Base-by-base conservation (phyloP, 1,140 invertebrate species). In the Camponotus floridanus region DNA sequence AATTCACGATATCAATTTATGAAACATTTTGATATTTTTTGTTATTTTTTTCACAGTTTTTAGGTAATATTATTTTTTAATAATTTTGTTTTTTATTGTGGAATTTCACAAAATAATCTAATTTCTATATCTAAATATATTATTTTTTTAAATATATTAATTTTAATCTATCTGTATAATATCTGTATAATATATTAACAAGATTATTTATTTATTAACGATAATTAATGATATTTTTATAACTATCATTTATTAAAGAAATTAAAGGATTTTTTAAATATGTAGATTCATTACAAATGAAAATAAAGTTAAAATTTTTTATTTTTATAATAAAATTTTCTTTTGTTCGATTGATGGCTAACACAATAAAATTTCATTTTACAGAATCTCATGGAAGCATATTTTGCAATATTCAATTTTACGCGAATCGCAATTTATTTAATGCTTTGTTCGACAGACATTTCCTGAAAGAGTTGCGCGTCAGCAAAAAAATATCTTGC, bases 391-490 rank as follows among this genome's bases (percentile, higher is more conserved):
- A 6, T 18, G 48, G 26, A 45, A 65, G 31, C 11, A n/a, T 65
- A 31, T 48, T 64, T 64, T 33, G 26, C 59, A 73, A 36, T 5
- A 31, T 45, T 4, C 21, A 42, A 48, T 78, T 65, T 64, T 78
- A 65, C 33, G 15, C 39, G 57, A 33, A 26, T 65, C 42, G 76
- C 18, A 33, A 36, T 78, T 26, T n/a, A 13, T 45, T 65, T 48
- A 78, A 65, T 55, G 18, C 3, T 65, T 18, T 31, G 18, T 13
- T 59, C 11, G 11, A 48, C 31, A 7, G 26, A 42, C 31, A n/a
- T 48, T 78, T 79, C 2, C 13, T 21, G 18, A 79, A 79, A 59
- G 36, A 70, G 13, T 73, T 61, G 45, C 26, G 36, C n/a, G 36
- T 73, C n/a, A 59, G 42, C 21, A 18, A 57, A 59, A 26, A 55